A percentile compares a stretch with the other conserved stretches of the same genome.
Evolutionary conservation across 2,113 vertebrate genomes (phyloP).

Genomic region (Petrocephalus microphthalmus): DNA sequence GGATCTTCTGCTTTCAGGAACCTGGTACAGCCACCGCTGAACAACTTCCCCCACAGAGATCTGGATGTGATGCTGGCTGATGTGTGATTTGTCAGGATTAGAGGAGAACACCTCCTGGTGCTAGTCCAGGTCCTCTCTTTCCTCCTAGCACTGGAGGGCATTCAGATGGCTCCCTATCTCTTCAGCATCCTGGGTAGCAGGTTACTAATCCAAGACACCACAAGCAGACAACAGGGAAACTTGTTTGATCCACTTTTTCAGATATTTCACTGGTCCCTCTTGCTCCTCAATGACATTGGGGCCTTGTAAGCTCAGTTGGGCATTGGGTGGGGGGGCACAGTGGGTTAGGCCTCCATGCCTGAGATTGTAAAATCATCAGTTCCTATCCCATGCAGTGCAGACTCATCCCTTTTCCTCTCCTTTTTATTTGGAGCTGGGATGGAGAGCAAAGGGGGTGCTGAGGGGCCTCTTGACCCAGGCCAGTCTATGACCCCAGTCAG

Average conservation of each 20-base stretch:
- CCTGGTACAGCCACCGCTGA: not conserved
- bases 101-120: not conserved
- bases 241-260: not conserved
- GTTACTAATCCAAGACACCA: not conserved
- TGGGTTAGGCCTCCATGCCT: not conserved
- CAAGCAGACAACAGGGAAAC: not conserved
- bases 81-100: not conserved
- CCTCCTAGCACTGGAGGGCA: not conserved
- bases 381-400: no score
- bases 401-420: not conserved
- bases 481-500: not conserved
- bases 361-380: no score
- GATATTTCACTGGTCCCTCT: not conserved
- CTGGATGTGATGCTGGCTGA: not conserved
- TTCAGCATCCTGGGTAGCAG: not conserved
- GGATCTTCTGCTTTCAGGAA: not conserved
- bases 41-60: not conserved
- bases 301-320: no score
- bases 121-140: not conserved
- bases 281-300: not conserved
- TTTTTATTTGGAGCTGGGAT: not conserved
- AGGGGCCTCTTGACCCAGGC: not conserved
- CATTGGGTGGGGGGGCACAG: not conserved
- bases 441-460: not conserved
- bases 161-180: not conserved